Base-by-base conservation (phyloP, 2,797 vertebrate species). In the Pitangus sulphuratus region DNA sequence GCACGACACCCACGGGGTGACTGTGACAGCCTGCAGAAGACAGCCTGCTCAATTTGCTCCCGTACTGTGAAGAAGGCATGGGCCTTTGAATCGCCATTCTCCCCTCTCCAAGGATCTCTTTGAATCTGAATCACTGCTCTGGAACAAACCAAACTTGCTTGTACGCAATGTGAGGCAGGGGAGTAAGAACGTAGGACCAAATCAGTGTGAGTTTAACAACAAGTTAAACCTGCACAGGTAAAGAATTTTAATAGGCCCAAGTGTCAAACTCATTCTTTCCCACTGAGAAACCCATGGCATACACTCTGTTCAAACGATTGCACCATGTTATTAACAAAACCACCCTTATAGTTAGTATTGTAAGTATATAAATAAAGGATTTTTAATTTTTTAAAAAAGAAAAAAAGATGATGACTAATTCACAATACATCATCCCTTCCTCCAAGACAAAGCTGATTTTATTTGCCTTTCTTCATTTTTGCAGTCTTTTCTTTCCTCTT, bases 401-500 rank as follows among this genome's bases (percentile, higher is more conserved):
- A 53, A 61, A 58, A 78, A 82, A 62, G 31, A 64, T 5, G 25
- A 40, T 37, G 31, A 75, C 48, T 28, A 77, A 79, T n/a, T 26
- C n/a, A 39, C 19, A 76, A n/a, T 12, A 71, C 21, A 35, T 26
- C 45, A 75, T 6, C 35, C 69, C 40, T 47, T 72, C 61, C 39
- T 45, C 56, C 30, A 53, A 58, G 58, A 19, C 19, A 50, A 12
- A 44, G 66, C 24, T 30, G 48, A 10, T 71, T 95, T 91, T 98
- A 99, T 98, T 96, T 98, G 90, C 99, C 98, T 96, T 99, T 99
- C 97, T 99, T 99, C 93, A 92, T 98, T 97, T 99, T 99, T 71
- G 98, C 97, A 40, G 98, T 98, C 90, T 98, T 99, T 95, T 99
- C 99, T 93, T 99, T 99, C 85, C 99, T 98, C 97, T 99, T 99